Evolutionary conservation across 2,113 vertebrate genomes (phyloP).

Genomic region (Labeo catla): DNA sequence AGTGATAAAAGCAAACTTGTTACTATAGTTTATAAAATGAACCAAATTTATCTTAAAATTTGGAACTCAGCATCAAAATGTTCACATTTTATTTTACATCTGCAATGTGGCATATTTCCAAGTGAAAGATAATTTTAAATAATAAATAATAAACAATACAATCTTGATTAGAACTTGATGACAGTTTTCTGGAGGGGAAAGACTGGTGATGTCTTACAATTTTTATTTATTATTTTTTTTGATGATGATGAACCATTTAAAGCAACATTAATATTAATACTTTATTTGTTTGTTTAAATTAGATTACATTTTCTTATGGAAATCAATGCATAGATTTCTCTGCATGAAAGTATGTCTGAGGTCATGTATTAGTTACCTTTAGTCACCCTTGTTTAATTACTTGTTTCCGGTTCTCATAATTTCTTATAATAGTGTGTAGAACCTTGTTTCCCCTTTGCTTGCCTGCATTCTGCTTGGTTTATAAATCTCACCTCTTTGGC

Average conservation of each 20-base stretch:
- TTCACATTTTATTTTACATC: background rate
- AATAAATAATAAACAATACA: background rate
- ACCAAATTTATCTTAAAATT: no score
- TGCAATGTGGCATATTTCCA: background rate
- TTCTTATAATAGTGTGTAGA: background rate
- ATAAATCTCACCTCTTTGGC: conserved; percentile 15
- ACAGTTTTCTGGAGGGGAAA: background rate
- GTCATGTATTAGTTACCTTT: background rate
- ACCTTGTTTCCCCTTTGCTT: background rate
- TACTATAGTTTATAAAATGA: no score
- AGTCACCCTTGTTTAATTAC: background rate
- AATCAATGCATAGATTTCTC: background rate
- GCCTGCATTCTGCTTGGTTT: background rate
- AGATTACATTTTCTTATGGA: background rate
- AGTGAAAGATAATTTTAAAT: background rate
- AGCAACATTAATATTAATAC: no score
- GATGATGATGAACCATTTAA: no score
- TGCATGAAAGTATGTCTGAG: background rate
- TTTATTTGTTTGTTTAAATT: no score
- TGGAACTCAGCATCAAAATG: background rate
- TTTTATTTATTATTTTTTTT: no score
- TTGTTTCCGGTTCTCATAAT: background rate
- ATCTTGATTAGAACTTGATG: background rate
- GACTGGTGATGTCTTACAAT: background rate
- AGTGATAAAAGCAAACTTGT: no score